Conservation (phyloP, 2,888 invertebrate species). For the Drosophila nr. fundita region DNA sequence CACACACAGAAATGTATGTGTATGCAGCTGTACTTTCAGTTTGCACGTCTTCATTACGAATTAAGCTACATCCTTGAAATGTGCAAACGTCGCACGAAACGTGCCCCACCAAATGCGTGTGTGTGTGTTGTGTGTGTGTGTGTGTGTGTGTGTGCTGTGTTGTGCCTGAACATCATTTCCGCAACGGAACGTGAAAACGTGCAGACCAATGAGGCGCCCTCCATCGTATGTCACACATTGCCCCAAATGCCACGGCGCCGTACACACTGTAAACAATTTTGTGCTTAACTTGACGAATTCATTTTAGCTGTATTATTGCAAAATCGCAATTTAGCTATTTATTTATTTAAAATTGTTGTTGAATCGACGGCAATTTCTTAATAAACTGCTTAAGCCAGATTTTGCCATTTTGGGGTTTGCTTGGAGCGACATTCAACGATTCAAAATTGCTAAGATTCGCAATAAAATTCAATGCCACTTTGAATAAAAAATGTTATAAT, state of each 20-base stretch:
- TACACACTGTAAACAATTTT: conserved; percentile 8
- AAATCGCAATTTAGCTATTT: neutral
- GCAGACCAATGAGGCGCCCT: conserved; percentile 39
- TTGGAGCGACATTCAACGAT: neutral
- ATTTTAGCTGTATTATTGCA: neutral
- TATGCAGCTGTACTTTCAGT: conserved; percentile 49
- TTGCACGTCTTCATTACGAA: conserved; percentile 77
- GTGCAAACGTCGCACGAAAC: conserved; percentile 74
- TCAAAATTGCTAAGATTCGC: neutral
- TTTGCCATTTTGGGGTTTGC: neutral
- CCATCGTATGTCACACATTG: conserved; percentile 39
- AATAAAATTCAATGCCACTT: neutral
- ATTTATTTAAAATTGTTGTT: neutral
- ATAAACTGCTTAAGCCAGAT: neutral
- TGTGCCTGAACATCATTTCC: conserved; percentile 64
- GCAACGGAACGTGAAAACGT: conserved; percentile 65
- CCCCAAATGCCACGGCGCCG: conserved; percentile 11
- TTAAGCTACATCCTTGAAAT: conserved; percentile 78
- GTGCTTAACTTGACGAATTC: neutral
- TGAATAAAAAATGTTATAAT: no score
- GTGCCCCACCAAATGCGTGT: conserved; percentile 50
- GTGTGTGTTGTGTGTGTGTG: conserved; percentile 37
- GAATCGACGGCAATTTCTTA: neutral
- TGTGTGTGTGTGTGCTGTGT: conserved; percentile 33
- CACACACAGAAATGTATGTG: neutral